A percentile compares a stretch with the other conserved stretches of the same genome.
Conservation (phyloP, 2,888 invertebrate species). For the Trisateles emortualis region DNA sequence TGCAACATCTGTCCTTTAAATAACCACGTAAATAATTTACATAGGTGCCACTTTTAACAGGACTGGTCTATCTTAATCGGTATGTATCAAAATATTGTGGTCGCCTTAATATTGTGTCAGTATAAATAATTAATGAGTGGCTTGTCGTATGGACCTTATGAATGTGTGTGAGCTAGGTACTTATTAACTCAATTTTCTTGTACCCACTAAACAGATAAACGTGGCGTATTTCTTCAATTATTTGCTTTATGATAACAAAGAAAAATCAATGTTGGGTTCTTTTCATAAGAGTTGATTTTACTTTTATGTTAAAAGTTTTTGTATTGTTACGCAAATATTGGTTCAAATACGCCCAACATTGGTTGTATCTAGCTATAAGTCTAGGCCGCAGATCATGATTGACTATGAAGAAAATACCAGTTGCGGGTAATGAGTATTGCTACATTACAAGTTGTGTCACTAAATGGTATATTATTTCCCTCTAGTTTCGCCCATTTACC, state of each 20-base stretch:
- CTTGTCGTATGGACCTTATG: conserved; percentile 2
- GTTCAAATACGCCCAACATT: too few relatives aligned
- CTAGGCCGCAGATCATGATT: too few relatives aligned
- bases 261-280: neutral
- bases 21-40: neutral
- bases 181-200: neutral
- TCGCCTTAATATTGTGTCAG: neutral
- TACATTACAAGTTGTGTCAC: too few relatives aligned
- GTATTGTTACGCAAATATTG: too few relatives aligned
- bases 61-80: neutral
- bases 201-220: neutral
- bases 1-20: neutral
- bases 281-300: neutral
- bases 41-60: neutral
- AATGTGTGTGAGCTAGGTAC: conserved; percentile 3
- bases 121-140: conserved; percentile 4
- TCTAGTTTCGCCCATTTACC: conserved; percentile 1
- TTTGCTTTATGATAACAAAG: too few relatives aligned
- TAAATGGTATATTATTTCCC: neutral
- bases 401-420: too few relatives aligned
- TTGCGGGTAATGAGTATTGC: too few relatives aligned
- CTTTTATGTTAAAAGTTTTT: too few relatives aligned
- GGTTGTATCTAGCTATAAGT: too few relatives aligned
- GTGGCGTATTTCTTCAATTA: too few relatives aligned
- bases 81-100: neutral